Conservation (phyloP, 1,140 invertebrate genomes). For the Bombus breviceps region DNA sequence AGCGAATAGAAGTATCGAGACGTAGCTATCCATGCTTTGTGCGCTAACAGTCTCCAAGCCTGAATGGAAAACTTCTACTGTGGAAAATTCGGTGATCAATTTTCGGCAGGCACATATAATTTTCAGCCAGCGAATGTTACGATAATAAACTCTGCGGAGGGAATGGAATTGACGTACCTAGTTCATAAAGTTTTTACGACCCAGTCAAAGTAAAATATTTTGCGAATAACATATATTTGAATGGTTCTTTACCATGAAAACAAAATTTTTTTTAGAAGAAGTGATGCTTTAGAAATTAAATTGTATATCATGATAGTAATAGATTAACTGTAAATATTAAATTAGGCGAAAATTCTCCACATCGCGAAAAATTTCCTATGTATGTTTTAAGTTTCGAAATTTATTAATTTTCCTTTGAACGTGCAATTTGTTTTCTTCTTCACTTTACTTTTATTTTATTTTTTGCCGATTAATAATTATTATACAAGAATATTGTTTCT, state of each 20-base stretch:
- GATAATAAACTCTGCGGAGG: constrained; percentile 2
- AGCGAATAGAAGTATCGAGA: constrained; percentile 39
- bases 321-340: too few relatives aligned
- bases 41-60: constrained; percentile 54
- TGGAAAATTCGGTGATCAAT: constrained; percentile 57
- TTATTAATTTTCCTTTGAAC: too few relatives aligned
- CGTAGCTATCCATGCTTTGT: constrained; percentile 38
- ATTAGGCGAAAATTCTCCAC: too few relatives aligned
- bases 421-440: not conserved
- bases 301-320: too few relatives aligned
- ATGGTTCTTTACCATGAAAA: not conserved
- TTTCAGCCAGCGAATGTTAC: not conserved
- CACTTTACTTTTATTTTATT: not conserved
- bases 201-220: constrained; percentile 12
- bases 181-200: constrained; percentile 53
- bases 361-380: too few relatives aligned
- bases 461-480: not conserved
- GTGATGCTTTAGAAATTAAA: too few relatives aligned
- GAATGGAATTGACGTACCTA: constrained; percentile 43
- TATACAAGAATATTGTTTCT: not conserved
- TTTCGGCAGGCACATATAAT: constrained; percentile 32
- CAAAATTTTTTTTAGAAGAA: too few relatives aligned
- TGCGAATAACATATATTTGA: constrained; percentile 17
- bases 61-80: constrained; percentile 63
- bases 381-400: too few relatives aligned